phyloP scores from a whole-genome alignment of 2,113 vertebrate species.

The Accipiter cooperii region DNA sequence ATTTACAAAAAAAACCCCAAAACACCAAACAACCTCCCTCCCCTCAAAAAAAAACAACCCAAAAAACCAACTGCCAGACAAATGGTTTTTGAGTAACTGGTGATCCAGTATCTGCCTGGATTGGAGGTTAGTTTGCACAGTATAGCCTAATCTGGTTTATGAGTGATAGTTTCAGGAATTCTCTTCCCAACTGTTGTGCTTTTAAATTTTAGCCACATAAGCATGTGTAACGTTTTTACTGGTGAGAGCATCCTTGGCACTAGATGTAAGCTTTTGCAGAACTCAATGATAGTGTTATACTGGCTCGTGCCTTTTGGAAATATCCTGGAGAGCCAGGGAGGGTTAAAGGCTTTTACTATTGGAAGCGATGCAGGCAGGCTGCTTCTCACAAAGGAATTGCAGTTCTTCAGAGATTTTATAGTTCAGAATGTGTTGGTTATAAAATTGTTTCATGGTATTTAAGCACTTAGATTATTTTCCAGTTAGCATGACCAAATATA shows the following conservation, averaged over 20 bases:
- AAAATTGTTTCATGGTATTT: slow-evolving; percentile 61
- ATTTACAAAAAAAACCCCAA: not conserved
- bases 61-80: no score
- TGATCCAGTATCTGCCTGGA: not conserved
- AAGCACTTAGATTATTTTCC: slow-evolving; percentile 65
- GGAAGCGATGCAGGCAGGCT: slow-evolving; percentile 36
- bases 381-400: slow-evolving; percentile 50
- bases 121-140: not conserved
- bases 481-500: slow-evolving; percentile 37
- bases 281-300: not conserved
- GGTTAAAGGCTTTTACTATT: slow-evolving; percentile 33
- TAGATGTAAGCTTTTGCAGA: slow-evolving; percentile 8
- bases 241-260: slow-evolving; percentile 44
- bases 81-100: not conserved
- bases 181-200: not conserved
- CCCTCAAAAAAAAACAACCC: no score
- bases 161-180: not conserved
- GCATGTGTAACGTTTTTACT: slow-evolving; percentile 16
- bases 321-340: slow-evolving; percentile 25
- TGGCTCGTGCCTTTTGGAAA: slow-evolving; percentile 46
- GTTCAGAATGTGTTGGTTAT: slow-evolving; percentile 37
- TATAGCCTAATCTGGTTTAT: not conserved
- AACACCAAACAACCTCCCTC: no score
- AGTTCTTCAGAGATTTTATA: slow-evolving; percentile 46
- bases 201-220: not conserved